Conservation (phyloP, 2,888 invertebrate genomes). For the Clivina fossor region DNA sequence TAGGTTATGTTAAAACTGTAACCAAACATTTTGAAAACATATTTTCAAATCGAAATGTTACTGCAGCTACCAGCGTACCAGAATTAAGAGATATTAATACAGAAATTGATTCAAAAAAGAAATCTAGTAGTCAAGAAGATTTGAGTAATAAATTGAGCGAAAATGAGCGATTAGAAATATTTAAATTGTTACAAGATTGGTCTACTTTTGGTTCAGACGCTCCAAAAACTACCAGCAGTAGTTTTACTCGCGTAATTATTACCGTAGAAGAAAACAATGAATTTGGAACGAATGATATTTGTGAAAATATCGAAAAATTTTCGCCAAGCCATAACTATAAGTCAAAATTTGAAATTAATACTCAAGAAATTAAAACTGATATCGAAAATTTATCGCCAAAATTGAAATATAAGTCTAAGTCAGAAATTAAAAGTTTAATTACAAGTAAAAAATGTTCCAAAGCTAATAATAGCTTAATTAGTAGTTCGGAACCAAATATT, state of each 20-base stretch:
- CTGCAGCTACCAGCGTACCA: constrained; percentile 49
- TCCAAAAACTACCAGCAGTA: constrained; percentile 34
- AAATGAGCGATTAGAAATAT: constrained; percentile 50
- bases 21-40: constrained; percentile 68
- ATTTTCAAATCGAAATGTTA: constrained; percentile 36
- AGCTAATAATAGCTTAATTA: no score
- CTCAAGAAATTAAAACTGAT: neutral
- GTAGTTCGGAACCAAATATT: no score
- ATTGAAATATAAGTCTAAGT: no score
- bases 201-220: constrained; percentile 51
- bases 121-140: constrained; percentile 22
- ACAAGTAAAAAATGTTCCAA: no score
- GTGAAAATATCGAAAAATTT: constrained; percentile 30
- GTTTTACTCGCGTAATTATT: no score
- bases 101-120: constrained; percentile 35
- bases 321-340: constrained; percentile 34
- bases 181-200: constrained; percentile 52
- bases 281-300: constrained; percentile 33
- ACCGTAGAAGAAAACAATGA: constrained; percentile 30
- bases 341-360: constrained; percentile 35
- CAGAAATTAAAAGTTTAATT: no score
- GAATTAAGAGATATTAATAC: constrained; percentile 43
- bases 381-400: neutral
- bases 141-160: constrained; percentile 48
- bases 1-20: constrained; percentile 69